Base-by-base conservation (phyloP, 2,113 vertebrate species). In the Herpetotheres cachinnans region DNA sequence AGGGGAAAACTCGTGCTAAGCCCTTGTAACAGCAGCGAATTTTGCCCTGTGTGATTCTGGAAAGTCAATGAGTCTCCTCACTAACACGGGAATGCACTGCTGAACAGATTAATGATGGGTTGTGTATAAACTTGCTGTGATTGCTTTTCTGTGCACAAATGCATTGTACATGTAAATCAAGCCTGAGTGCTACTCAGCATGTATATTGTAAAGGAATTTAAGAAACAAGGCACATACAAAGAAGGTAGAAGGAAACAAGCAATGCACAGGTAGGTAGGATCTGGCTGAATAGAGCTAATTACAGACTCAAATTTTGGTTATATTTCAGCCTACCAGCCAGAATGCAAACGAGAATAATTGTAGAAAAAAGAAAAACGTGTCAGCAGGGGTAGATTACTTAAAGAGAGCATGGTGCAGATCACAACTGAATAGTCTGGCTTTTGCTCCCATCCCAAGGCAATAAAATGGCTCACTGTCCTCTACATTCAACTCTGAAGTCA, bases 41-140 rank as follows among this genome's bases (percentile, higher is more conserved):
- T 96, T 95, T 88, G 86, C 84, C 87, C 56, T 70, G 58, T 94
- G 58, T 93, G 66, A 85, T 82, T 95, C 77, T 94, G 70, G 90
- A 91, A 97, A 95, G 85, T 93, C 96, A 96, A 20, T 87, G 97
- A 92, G 65, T 93, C 89, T 93, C 81, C 80, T 72, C 2, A 0
- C 34, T 95, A 92, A 71, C 66, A 42, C 1, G 3, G 93, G 94
- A 93, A 91, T 72, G 70, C 73, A 73, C 44, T 3, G 3, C 85
- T 95, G 97, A 97, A 91, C 83, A 96, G 80, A 94, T 94, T 91
- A 96, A 96, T 92, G 96, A 87, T 47, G 81, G 89, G 67, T 56
- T 96, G 86, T 94, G 90, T 94, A 89, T 95, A 97, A 97, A 97
- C 94, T 95, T 87, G 49, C 50, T 96, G 92, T 82, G 87, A 89